Conservation (phyloP, 2,888 invertebrate genomes). For the Anoplius nigerrimus region DNA sequence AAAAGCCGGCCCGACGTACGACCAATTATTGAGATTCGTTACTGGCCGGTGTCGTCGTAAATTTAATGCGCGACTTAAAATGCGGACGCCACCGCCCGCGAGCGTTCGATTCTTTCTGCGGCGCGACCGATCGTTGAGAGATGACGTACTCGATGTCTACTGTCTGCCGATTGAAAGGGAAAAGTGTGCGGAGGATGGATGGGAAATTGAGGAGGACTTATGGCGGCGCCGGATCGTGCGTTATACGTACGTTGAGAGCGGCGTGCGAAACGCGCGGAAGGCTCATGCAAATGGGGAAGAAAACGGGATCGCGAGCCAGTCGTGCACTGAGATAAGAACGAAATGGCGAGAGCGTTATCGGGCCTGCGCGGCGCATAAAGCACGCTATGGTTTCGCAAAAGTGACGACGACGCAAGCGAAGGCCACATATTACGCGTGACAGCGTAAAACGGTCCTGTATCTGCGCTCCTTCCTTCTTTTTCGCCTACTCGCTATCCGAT, state of each 20-base stretch:
- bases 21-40: constrained; percentile 18
- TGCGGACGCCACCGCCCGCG: no score
- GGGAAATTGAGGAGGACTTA: constrained; percentile 14
- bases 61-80: constrained; percentile 22
- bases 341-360: constrained; percentile 51
- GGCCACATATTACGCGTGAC: no score
- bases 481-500: no score
- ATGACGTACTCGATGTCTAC: no score
- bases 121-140: no score
- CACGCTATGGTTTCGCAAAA: constrained; percentile 34
- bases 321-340: constrained; percentile 49
- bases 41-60: background rate
- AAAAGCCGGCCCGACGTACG: background rate
- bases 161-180: no score
- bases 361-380: constrained; percentile 39
- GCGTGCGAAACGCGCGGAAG: constrained; percentile 16
- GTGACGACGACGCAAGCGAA: background rate
- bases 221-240: constrained; percentile 14
- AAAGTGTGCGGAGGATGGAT: background rate
- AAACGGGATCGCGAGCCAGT: constrained; percentile 42
- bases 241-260: background rate
- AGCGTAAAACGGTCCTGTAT: no score
- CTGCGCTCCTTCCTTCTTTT: no score
- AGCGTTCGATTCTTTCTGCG: no score
- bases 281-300: constrained; percentile 44